Conservation (phyloP, 2,888 invertebrate genomes). For the Aspidapion aeneum region DNA sequence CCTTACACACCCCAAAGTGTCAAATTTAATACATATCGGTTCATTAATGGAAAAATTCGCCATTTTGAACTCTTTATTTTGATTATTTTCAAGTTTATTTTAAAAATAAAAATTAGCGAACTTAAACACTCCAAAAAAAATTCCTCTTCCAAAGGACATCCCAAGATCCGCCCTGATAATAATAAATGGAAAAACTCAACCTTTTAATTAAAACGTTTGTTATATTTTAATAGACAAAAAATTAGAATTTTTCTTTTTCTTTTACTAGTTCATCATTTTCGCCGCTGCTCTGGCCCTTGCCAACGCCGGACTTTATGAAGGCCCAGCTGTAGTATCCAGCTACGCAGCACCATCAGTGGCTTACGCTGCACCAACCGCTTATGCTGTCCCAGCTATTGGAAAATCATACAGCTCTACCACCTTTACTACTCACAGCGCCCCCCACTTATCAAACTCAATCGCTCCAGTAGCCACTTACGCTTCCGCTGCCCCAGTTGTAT, state of each 20-base stretch:
- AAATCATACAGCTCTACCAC: not conserved
- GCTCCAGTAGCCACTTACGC: slow-evolving; percentile 25
- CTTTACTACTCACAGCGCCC: not conserved
- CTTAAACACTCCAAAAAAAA: too few relatives aligned
- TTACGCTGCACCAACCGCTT: slow-evolving; percentile 33
- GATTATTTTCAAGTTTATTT: too few relatives aligned
- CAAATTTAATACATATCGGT: too few relatives aligned
- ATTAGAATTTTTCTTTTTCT: slow-evolving; percentile 9
- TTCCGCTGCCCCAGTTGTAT: slow-evolving; percentile 29
- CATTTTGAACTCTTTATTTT: too few relatives aligned
- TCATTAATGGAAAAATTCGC: too few relatives aligned
- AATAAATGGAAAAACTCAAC: too few relatives aligned
- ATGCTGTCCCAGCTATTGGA: slow-evolving; percentile 23
- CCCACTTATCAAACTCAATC: not conserved
- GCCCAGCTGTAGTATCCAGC: slow-evolving; percentile 43
- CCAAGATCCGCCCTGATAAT: too few relatives aligned
- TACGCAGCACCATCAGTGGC: slow-evolving; percentile 36
- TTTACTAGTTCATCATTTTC: slow-evolving; percentile 53
- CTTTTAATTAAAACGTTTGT: too few relatives aligned
- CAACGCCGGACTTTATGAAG: slow-evolving; percentile 55
- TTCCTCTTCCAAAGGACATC: too few relatives aligned
- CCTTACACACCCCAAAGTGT: too few relatives aligned
- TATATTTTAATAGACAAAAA: not conserved
- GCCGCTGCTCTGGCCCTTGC: slow-evolving; percentile 58
- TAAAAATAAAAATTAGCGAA: too few relatives aligned